Evolutionary conservation across 2,797 vertebrate genomes (phyloP).

Genomic region (Cossypha caffra): DNA sequence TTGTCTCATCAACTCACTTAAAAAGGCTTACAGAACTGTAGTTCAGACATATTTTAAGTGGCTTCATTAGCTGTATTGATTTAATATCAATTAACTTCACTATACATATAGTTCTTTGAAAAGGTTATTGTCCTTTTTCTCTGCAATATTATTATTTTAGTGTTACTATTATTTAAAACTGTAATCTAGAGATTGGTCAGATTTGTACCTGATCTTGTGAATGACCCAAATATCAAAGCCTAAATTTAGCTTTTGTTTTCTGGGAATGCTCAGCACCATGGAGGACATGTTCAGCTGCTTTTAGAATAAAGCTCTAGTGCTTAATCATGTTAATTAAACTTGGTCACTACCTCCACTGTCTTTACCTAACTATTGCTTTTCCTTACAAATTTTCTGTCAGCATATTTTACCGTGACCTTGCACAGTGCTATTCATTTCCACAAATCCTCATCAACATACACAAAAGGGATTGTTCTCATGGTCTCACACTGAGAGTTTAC

Average conservation of each 20-base stretch:
- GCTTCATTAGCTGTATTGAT: neutral
- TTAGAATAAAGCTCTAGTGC: neutral
- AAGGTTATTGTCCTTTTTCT: neutral
- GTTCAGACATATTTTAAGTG: neutral
- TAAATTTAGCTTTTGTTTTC: neutral
- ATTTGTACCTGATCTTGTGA: neutral
- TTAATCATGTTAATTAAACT: neutral
- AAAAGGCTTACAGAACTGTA: neutral
- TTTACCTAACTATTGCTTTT: neutral
- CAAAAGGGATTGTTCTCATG: slow-evolving; percentile 30
- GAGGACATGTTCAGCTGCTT: neutral
- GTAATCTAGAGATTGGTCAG: neutral
- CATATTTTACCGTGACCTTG: neutral
- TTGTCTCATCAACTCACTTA: neutral
- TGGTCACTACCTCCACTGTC: neutral
- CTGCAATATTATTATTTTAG: neutral
- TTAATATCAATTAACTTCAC: neutral
- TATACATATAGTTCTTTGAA: neutral
- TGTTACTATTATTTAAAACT: neutral
- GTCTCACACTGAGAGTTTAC: slow-evolving; percentile 52
- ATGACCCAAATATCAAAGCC: neutral
- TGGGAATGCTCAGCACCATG: neutral
- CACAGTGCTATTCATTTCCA: neutral
- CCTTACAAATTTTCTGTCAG: neutral
- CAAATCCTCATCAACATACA: slow-evolving; percentile 16